Evolutionary conservation across 2,113 vertebrate species (phyloP), one percentile per base, ranked within the genome.

Genomic region (Podarcis raffonei): DNA sequence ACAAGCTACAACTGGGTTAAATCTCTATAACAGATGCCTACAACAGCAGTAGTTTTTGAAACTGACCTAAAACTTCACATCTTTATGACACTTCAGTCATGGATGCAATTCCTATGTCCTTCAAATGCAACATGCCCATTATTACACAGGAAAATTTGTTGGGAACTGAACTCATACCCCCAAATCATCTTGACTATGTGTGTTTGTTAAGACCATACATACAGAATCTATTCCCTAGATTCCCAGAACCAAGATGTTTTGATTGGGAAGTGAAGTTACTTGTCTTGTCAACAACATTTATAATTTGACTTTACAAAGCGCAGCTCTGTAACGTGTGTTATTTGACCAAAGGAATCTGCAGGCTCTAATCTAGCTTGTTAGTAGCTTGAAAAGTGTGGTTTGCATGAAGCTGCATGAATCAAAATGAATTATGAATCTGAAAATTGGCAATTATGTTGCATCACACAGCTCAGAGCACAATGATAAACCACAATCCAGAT

Each of bases 391-490:
- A 92, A 86, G 89, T 82, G 1, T 15, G 12, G 35, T 83, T 89
- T 62, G 90, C 12, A 75, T 82, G 90, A 89, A 84, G 13, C 57
- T 35, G 79, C 92, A 91, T 23, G 82, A 94, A 95, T 95, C 95
- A 96, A 95, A 96, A 96, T 96, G 93, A 95, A 96, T 97, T 97
- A 97, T 97, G 96, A 97, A 97, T 97, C 94, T 96, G 96, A 97
- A 97, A 97, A 97, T 97, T 96, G 95, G 94, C 96, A 96, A 97
- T 97, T 97, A 97, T 95, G 95, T 95, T 96, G 96, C 95, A 97
- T 97, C 96, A 95, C 94, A 96, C 97, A 97, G 96, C 95, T 97
- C 96, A 97, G 94, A 97, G 96, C 96, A 96, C 95, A 96, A 95
- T 94, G 92, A 95, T 92, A 94, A 96, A 93, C 95, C 94, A 91